These are phyloP conservation scores for Cancer borealis DNA, from an alignment of 2,888 invertebrate species.

Conservation along the genomic window DNA sequence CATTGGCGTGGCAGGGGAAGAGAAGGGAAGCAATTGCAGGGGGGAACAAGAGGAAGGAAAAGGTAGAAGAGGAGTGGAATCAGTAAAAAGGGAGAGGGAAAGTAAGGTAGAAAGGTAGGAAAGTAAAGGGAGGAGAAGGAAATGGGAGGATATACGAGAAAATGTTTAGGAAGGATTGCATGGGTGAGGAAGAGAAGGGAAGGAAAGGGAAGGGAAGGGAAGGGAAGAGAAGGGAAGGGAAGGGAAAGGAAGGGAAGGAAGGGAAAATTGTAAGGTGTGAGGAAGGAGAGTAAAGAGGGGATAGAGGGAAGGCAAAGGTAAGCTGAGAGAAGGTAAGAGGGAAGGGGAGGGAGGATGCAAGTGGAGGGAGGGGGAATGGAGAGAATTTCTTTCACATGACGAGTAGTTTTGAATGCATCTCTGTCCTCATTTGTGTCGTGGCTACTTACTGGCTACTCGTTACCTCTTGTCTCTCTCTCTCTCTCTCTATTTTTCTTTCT, in stretches of 20 bases:
- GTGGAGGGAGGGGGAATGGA: too few relatives aligned
- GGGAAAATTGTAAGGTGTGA: too few relatives aligned
- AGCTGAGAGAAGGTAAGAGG: background rate
- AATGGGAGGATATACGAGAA: background rate
- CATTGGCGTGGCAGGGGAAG: background rate
- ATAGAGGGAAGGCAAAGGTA: background rate
- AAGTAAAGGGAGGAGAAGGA: background rate
- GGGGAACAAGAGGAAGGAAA: background rate
- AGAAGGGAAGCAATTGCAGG: background rate
- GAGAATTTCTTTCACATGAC: too few relatives aligned
- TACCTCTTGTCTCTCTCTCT: background rate
- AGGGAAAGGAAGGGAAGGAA: background rate
- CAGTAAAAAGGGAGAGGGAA: too few relatives aligned
- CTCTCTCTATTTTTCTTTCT: slow-evolving; percentile 20
- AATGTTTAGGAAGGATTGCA: background rate
- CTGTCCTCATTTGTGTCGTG: too few relatives aligned
- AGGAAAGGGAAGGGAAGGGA: background rate
- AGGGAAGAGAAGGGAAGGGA: background rate
- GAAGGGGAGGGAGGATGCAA: background rate
- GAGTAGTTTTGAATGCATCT: too few relatives aligned
- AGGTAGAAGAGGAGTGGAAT: background rate
- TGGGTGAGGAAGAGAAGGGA: background rate
- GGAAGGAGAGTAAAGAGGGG: background rate
- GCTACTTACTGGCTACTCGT: too few relatives aligned
- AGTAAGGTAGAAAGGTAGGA: too few relatives aligned